These are phyloP conservation scores for Falco naumanni DNA, from an alignment of 2,797 vertebrate species.

Conservation along the genomic window DNA sequence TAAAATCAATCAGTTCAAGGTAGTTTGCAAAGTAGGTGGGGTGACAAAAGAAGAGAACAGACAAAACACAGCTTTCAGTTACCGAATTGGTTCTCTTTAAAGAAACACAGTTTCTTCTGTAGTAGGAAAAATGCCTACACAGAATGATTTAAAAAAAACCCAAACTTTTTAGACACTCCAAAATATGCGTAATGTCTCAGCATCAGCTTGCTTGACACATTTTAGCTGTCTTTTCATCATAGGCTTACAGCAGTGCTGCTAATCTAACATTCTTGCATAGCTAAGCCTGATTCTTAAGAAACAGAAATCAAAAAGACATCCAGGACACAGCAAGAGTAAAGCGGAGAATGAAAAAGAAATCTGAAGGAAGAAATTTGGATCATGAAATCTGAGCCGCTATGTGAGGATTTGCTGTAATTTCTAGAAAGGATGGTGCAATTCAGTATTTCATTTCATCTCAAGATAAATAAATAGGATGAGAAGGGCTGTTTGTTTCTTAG, in stretches of 20 bases:
- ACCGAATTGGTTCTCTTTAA: background rate
- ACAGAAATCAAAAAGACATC: background rate
- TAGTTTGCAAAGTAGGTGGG: background rate
- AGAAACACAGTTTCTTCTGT: background rate
- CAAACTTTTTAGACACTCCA: background rate
- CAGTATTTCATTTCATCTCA: background rate
- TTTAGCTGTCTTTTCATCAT: background rate
- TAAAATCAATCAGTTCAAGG: background rate
- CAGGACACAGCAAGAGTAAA: background rate
- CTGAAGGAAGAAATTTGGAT: background rate
- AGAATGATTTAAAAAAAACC: background rate
- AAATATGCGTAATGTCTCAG: background rate
- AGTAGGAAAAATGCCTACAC: background rate
- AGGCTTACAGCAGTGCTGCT: background rate
- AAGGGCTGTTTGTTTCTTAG: background rate
- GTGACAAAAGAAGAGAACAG: background rate
- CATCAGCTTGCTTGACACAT: background rate
- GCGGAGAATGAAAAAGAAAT: background rate
- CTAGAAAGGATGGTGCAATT: background rate
- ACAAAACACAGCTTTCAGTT: background rate
- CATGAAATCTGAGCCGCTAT: background rate
- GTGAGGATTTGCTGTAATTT: slow-evolving; percentile 10
- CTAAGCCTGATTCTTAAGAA: background rate
- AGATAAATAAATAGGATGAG: background rate
- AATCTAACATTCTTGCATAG: background rate